Evolutionary conservation across 2,797 vertebrate species (phyloP), one percentile per base, ranked within the genome.

Genomic region (Jordanella pulchra): DNA sequence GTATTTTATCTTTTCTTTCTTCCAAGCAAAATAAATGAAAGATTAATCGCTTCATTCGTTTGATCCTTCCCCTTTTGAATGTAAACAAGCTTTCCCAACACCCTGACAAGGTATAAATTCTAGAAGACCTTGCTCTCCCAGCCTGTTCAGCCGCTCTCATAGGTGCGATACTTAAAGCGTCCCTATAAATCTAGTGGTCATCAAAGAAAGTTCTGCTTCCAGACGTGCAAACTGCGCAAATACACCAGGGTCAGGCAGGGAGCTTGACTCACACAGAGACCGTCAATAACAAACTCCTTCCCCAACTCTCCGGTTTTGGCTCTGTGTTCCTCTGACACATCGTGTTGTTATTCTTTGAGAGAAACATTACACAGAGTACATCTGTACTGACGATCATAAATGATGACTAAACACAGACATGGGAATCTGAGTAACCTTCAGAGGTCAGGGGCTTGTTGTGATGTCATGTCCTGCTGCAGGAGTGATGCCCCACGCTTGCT

Each of bases 161-260:
- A 88, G 89, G 86, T 86, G 81, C 79, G 77, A 89, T 87, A 88
- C 88, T 88, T 89, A 87, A 89, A 89, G 75, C 84, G 65, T 79
- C 75, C 53, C 80, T 76, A 87, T 92, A 93, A 93, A 93, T 93
- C 91, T 85, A 63, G 27, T 0, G 60, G 72, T 86, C 89, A 91
- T 92, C 90, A 91, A 92, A 92, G 89, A 90, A 25, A 85, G 85
- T 89, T 89, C 71, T 79, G 67, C 69, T 82, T 77, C 73, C 77
- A 87, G 88, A 79, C 87, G 76, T 77, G 71, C 72, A 63, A 77
- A 81, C 76, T 68, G 25, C 87, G 83, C 75, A 81, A 80, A 81
- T 73, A 70, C 71, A 12, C 78, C 69, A 80, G 78, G 89, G 86
- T 89, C 87, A 88, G 73, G 75, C 55, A 3, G 63, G 6, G 73